Conservation (phyloP, 2,113 vertebrate species). For the Anoura caudifer region DNA sequence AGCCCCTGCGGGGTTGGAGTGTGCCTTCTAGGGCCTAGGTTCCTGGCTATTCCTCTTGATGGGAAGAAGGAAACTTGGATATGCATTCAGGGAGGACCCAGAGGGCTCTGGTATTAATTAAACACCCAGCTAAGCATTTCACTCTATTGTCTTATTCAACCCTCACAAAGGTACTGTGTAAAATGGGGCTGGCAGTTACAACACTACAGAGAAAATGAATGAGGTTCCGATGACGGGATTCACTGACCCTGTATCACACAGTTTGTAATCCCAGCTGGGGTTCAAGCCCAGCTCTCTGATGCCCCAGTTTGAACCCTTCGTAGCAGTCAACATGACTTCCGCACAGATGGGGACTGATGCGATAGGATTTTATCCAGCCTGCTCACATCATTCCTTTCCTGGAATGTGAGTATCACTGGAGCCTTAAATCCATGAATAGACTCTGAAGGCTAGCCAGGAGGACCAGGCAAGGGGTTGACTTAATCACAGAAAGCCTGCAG, state of each 20-base stretch:
- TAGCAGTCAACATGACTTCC: background rate
- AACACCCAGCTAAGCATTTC: background rate
- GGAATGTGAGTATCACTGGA: background rate
- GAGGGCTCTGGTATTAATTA: background rate
- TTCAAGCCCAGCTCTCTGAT: background rate
- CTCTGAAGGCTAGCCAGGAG: background rate
- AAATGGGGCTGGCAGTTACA: background rate
- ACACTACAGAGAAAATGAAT: background rate
- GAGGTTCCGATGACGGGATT: background rate
- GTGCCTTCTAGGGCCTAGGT: background rate
- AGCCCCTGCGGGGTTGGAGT: accelerated
- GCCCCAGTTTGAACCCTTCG: background rate
- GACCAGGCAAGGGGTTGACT: background rate
- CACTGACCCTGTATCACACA: background rate
- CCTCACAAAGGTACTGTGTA: background rate
- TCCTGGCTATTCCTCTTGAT: background rate
- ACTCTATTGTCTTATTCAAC: background rate
- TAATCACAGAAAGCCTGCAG: background rate
- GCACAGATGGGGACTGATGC: accelerated
- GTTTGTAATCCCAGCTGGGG: background rate
- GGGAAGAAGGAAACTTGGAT: background rate
- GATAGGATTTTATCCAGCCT: background rate
- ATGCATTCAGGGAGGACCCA: background rate
- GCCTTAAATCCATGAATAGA: background rate
- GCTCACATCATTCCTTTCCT: background rate